Evolutionary conservation across 2,888 invertebrate genomes (phyloP), one percentile per base, ranked within the genome.

Genomic region (Aelia acuminata): DNA sequence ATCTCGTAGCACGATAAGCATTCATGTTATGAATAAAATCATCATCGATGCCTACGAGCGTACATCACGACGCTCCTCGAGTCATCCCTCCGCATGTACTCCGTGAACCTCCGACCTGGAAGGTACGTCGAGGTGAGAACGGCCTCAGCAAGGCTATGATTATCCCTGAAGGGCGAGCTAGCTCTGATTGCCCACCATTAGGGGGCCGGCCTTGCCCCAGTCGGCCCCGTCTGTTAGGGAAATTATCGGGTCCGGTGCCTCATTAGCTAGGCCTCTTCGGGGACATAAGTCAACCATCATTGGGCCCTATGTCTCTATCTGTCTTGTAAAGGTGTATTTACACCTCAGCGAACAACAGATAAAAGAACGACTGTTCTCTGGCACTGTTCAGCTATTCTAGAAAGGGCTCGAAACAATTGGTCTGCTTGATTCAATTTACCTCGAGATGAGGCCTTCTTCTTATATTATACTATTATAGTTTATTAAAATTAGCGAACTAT

Each of bases 121-220:
- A 75, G 26, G 43, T 11, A 0, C n/a, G 13, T 3, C 3, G 22
- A 80, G 80, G 80, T 80, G 80, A 80, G 80, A 80, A 80, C 43
- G 43, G 22, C 22, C 80, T 8, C 39, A 15, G 80, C 22, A 4
- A 47, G 80, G 22, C 80, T 80, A 47, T 80, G 80, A 80, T 80
- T 47, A 80, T 7, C 5, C 7, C 8, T 70, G 63, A 70, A 47
- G 80, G 80, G 80, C 39, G 80, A 43, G 43, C 22, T 20, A 75
- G 80, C 80, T n/a, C 43, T 80, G 80, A 80, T 80, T 80, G 80
- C 80, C 80, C 13, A 3, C 43, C 80, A 80, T 80, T 47, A 80
- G 39, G n/a, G 3, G 0, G 22, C n/a, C 20, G 80, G 43, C 80
- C 80, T 80, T 80, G 80, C 43, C 43, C 80, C 43, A 80, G 80